Evolutionary conservation across 1,140 invertebrate species (phyloP), one percentile per base, ranked within the genome.

Genomic region (Amyelois transitella): DNA sequence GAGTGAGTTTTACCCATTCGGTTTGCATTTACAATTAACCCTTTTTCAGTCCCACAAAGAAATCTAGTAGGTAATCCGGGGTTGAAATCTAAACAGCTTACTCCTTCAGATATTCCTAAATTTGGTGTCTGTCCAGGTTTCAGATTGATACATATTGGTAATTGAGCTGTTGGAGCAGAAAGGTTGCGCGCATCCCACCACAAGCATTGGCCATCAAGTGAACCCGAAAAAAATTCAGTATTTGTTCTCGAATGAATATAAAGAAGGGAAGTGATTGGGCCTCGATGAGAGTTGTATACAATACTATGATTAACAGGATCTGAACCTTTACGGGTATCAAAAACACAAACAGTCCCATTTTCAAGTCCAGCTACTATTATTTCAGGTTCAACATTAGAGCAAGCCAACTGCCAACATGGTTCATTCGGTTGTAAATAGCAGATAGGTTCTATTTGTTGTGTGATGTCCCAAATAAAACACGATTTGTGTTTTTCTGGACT

Each of bases 101-200:
- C 91, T 17, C 95, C 95, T 63, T 93, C 91, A 10, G 94, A 91
- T 52, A 92, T 91, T 22, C 88, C 83, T 10, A 93, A 77, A 19
- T 88, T 86, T 64, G 93, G 92, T 20, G 92, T 88, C 64, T 94
- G 90, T n/a, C 83, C 88, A 62, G 92, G 91, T 1, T 84, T 72
- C 49, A 93, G 88, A 77, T 95, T 94, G 7, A 97, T 79, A 8
- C 94, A 91, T 72, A 88, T 85, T 19, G 60, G 52, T 6, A 97
- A 76, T 48, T 91, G 91, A 71, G 96, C 94, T 22, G 92, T 89
- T 0, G 95, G 94, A 71, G 91, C 89, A 12, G 91, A 90, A 24
- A 97, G 75, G 75, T 97, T 94, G 53, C 96, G 88, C 1, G 89
- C 92, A 83, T 98, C 96, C 96, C 96, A 97, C 89, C 92, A 93